Evolutionary conservation across 1,140 invertebrate species (phyloP).

Genomic region (Nymphalis io): DNA sequence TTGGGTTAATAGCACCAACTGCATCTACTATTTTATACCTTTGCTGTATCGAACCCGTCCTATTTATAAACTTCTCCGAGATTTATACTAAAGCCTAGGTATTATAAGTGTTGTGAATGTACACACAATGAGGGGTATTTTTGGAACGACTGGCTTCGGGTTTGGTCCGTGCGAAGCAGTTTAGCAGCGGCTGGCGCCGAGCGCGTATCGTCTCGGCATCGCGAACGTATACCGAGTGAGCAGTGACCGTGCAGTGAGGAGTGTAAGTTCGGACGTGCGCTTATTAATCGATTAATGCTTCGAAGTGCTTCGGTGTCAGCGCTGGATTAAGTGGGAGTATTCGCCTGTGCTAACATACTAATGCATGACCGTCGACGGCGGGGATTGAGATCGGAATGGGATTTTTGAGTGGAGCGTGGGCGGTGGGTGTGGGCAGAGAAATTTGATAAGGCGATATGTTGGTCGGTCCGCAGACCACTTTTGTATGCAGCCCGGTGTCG

Average conservation of each 20-base stretch:
- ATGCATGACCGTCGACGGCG: slow-evolving; percentile 58
- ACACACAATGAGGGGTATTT: slow-evolving; percentile 74
- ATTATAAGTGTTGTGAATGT: slow-evolving; percentile 73
- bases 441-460: slow-evolving; percentile 74
- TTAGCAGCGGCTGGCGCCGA: slow-evolving; percentile 55
- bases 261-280: slow-evolving; percentile 67
- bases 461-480: slow-evolving; percentile 60
- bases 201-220: slow-evolving; percentile 49
- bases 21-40: slow-evolving; percentile 53
- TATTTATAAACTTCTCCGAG: slow-evolving; percentile 65
- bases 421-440: slow-evolving; percentile 69
- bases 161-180: slow-evolving; percentile 52
- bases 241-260: slow-evolving; percentile 56
- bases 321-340: slow-evolving; percentile 53
- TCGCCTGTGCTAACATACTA: slow-evolving; percentile 71
- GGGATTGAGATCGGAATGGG: slow-evolving; percentile 47
- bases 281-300: slow-evolving; percentile 68
- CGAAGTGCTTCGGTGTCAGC: slow-evolving; percentile 61
- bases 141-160: slow-evolving; percentile 51
- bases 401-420: slow-evolving; percentile 49
- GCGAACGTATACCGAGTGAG: slow-evolving; percentile 45
- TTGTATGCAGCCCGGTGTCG: slow-evolving; percentile 67
- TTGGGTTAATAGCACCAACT: slow-evolving; percentile 61
- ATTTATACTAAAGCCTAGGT: slow-evolving; percentile 72
- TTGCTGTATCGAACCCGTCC: slow-evolving; percentile 49